phyloP scores from a whole-genome alignment of 1,140 invertebrate genomes.

The Tribolium castaneum region DNA sequence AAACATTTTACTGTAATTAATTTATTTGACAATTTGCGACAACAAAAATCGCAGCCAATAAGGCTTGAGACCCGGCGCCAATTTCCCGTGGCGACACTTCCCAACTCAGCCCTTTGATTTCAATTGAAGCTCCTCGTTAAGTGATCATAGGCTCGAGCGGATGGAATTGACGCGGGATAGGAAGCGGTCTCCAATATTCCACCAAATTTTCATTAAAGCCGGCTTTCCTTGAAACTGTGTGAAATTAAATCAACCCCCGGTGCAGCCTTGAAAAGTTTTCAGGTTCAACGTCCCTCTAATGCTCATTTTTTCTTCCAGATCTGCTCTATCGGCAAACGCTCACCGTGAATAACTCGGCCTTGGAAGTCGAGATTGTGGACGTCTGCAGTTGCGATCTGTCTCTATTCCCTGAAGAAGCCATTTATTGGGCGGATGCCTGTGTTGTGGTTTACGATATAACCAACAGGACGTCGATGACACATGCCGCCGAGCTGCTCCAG shows the following conservation, averaged over 20 bases:
- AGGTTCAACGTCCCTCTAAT: slow-evolving; percentile 36
- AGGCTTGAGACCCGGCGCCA: neutral
- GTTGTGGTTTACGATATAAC: slow-evolving; percentile 84
- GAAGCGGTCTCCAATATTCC: neutral
- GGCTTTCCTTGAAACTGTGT: slow-evolving; percentile 5
- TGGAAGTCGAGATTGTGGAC: slow-evolving; percentile 83
- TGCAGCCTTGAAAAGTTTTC: slow-evolving; percentile 18
- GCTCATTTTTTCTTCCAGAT: slow-evolving; percentile 70
- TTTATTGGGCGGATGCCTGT: slow-evolving; percentile 83
- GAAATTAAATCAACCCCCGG: slow-evolving; percentile 12
- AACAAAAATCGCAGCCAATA: too few species aligned
- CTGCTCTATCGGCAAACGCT: slow-evolving; percentile 80
- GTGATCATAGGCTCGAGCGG: neutral
- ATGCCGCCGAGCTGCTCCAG: slow-evolving; percentile 73
- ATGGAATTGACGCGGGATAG: neutral
- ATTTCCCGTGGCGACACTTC: neutral
- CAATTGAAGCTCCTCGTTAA: slow-evolving; percentile 1
- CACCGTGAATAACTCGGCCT: slow-evolving; percentile 74
- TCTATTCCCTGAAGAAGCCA: slow-evolving; percentile 66
- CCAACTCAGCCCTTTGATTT: neutral
- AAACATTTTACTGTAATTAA: too few species aligned
- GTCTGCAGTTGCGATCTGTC: slow-evolving; percentile 71
- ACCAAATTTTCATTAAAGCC: slow-evolving; percentile 20
- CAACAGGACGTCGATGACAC: slow-evolving; percentile 75
- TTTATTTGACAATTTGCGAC: too few species aligned